Percentiles rank a stretch among this genome's conserved stretches.
These are phyloP conservation scores for Rhorus exstirpatorius DNA, from an alignment of 2,888 invertebrate genomes.

Conservation along the genomic window DNA sequence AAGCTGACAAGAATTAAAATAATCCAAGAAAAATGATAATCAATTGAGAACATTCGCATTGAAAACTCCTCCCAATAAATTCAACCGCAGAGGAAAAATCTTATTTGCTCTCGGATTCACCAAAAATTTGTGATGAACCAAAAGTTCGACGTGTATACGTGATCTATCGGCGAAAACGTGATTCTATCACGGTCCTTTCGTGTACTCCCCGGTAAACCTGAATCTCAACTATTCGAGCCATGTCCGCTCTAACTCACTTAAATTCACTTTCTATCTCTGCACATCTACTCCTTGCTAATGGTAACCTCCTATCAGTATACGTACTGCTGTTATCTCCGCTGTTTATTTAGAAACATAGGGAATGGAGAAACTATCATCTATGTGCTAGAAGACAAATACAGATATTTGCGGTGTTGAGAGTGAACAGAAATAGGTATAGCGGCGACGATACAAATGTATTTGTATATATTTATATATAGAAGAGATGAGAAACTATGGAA, in stretches of 20 bases:
- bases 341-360: slow-evolving; percentile 8
- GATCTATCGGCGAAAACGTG: not conserved
- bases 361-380: slow-evolving; percentile 2
- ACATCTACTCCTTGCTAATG: slow-evolving; percentile 3
- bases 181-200: slow-evolving; percentile 3
- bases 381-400: not conserved
- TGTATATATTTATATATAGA: not conserved
- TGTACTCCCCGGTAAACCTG: slow-evolving; percentile 4
- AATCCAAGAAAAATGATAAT: not conserved
- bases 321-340: slow-evolving; percentile 9
- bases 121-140: too few relatives aligned
- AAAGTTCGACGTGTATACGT: too few relatives aligned
- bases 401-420: not conserved
- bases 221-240: not conserved
- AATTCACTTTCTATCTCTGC: slow-evolving; percentile 19
- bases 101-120: too few relatives aligned
- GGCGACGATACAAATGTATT: slow-evolving; percentile 1
- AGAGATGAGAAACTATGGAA: slow-evolving; percentile 49
- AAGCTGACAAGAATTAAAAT: not conserved
- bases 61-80: not conserved
- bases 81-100: too few relatives aligned
- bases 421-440: slow-evolving; percentile 1
- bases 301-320: slow-evolving; percentile 6
- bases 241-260: slow-evolving; percentile 13
- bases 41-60: not conserved